Conservation (phyloP, 2,797 vertebrate species). For the Gallinago solitaria region DNA sequence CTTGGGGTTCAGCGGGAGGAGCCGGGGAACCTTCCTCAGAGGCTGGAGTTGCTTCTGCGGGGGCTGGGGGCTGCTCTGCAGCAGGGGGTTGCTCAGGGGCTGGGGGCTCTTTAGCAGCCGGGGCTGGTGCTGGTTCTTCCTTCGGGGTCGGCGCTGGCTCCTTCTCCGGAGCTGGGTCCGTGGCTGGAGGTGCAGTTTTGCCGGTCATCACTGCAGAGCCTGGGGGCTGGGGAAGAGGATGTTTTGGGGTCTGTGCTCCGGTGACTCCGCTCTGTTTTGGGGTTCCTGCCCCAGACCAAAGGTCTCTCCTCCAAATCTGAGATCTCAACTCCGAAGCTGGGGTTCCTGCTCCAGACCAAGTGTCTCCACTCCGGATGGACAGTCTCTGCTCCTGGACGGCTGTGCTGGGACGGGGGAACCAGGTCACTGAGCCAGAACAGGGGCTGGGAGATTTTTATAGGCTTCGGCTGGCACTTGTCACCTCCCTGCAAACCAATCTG, state of each 20-base stretch:
- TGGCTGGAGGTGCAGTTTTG: slow-evolving; percentile 73
- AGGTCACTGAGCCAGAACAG: slow-evolving; percentile 7
- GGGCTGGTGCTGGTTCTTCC: slow-evolving; percentile 70
- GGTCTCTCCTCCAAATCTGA: background rate
- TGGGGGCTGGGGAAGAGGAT: background rate
- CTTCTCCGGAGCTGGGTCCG: slow-evolving; percentile 62
- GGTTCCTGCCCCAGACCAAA: background rate
- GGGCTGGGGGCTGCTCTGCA: background rate
- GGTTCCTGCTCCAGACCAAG: background rate
- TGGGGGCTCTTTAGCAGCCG: background rate
- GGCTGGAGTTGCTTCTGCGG: background rate
- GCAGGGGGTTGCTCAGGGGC: background rate
- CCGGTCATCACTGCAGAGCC: slow-evolving; percentile 74
- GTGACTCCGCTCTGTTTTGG: background rate
- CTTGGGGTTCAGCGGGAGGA: slow-evolving; percentile 2
- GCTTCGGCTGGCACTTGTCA: slow-evolving; percentile 53
- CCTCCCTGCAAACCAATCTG: slow-evolving; percentile 64
- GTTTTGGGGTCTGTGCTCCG: background rate
- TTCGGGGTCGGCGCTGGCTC: background rate
- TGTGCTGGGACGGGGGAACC: background rate
- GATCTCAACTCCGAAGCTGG: background rate
- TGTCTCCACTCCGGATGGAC: background rate
- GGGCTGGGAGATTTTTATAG: slow-evolving; percentile 59
- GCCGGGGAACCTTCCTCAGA: background rate
- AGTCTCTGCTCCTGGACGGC: background rate